Base-by-base conservation (phyloP, 1,140 invertebrate genomes). In the Propsilocerus akamusi region DNA sequence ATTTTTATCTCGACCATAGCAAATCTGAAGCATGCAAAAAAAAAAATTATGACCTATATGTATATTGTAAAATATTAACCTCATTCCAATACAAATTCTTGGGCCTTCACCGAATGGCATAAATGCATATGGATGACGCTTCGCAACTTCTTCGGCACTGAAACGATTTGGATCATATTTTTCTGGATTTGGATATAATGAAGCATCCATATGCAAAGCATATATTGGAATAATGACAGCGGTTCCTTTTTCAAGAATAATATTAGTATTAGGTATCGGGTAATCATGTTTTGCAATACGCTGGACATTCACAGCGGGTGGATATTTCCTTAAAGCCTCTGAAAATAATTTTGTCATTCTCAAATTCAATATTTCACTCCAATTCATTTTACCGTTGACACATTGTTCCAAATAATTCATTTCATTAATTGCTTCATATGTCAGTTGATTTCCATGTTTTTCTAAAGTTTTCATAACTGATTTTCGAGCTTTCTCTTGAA, bases 101-200 rank as follows among this genome's bases (percentile, higher is more conserved):
- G 73, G 74, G 11, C 76, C 76, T n/a, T 58, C 57, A 20, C 76
- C 75, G 59, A 79, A 79, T 0, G 75, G 70, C 49, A 76, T 53
- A 55, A 66, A 81, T 2, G 68, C 57, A 53, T 68, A 71, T 0
- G 66, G 63, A 25, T 66, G 58, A 23, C 65, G 59, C n/a, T 60
- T 53, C 54, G n/a, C n/a, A n/a, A 63, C 68, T 22, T 64, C 58
- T 37, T 66, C 60, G 0, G 52, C 48, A 47, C 51, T 47, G 57
- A 69, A 70, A 49, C 61, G 51, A 24, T 78, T 71, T 2, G 77
- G 77, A 53, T 70, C 59, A 57, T 80, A 80, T 55, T 59, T 60
- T 10, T 71, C 55, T 6, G 78, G 76, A 28, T 78, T 61, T 7
- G 69, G 64, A 62, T 67, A 80, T 52, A 69, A 62, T n/a, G 70